Percentiles rank a stretch among this genome's conserved stretches.
Evolutionary conservation across 2,113 vertebrate species (phyloP).

Genomic region (Pachyramphus minor): DNA sequence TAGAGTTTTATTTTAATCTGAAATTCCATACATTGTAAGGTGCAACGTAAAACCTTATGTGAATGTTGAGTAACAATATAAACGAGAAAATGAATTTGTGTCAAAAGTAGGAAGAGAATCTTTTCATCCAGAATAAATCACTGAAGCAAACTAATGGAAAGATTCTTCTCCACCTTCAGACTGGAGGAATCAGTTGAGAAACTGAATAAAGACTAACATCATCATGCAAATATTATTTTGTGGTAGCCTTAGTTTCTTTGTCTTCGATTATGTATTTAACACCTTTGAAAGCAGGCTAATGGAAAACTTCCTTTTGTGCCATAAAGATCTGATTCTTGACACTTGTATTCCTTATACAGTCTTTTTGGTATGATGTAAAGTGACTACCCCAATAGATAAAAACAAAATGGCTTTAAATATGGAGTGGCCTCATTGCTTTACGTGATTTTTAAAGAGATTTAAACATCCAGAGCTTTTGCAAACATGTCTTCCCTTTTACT

Average conservation of each 20-base stretch:
- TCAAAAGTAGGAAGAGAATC: constrained; percentile 40
- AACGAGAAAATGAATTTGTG: constrained; percentile 40
- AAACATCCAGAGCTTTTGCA: neutral
- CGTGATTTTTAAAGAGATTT: neutral
- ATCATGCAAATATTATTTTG: constrained; percentile 42
- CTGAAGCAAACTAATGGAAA: constrained; percentile 23
- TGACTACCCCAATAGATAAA: constrained; percentile 63
- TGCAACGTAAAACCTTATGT: constrained; percentile 53
- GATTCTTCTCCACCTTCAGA: constrained; percentile 28
- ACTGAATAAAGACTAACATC: constrained; percentile 61
- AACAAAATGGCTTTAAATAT: constrained; percentile 47
- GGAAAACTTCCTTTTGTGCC: constrained; percentile 49
- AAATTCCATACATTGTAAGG: constrained; percentile 46
- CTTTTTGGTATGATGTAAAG: constrained; percentile 65
- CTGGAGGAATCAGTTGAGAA: constrained; percentile 41
- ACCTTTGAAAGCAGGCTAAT: constrained; percentile 38
- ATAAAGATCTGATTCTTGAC: constrained; percentile 47
- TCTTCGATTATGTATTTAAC: constrained; percentile 51
- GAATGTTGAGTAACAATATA: constrained; percentile 44
- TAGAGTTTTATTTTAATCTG: constrained; percentile 68
- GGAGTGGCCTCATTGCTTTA: constrained; percentile 44
- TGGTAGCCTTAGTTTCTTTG: constrained; percentile 65
- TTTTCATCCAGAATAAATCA: constrained; percentile 24
- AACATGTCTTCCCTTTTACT: neutral
- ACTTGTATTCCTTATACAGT: constrained; percentile 33